Evolutionary conservation across 2,797 vertebrate genomes (phyloP), one percentile per base, ranked within the genome.

Genomic region (Peromyscus eremicus): DNA sequence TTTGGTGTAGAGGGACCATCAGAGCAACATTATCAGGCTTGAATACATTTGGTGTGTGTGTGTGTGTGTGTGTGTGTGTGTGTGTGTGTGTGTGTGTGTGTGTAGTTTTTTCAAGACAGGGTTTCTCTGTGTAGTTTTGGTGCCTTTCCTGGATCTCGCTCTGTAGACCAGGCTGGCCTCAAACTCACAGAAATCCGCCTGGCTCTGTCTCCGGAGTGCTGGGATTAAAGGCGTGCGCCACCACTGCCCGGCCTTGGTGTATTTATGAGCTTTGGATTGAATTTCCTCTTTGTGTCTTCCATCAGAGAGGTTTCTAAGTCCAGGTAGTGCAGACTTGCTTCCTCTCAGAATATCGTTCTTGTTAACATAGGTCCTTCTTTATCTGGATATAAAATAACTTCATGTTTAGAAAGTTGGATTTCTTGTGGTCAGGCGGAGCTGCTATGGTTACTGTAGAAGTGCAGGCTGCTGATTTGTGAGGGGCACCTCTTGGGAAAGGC

Each of bases 401-500:
- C 27, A 64, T 83, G 60, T 32, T 83, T 60, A 37, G 2, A 57
- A 60, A 82, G 52, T 60, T 64, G 40, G 32, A 43, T 83, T 64
- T 5, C 23, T 62, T 43, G 37, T 82, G 79, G 27, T 68, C 32
- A 92, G 85, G 92, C 71, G 76, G 71, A 81, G 64, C 87, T 95
- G 70, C 76, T 40, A n/a, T 60, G 23, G 16, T 27, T 4, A 37
- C n/a, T 60, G 11, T 60, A 55, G 79, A 82, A 82, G 32, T 83
- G 21, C 70, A 73, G 90, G 73, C 83, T 90, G 76, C 89, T 98
- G 70, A 71, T 88, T 92, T 81, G 71, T 95, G 73, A 55, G 29
- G 52, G 17, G 1, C 57, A 12, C 57, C 76, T 66, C 82, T 46
- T 46, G 40, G 62, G 27, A 16, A 29, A 64, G n/a, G n/a, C 3